Percentiles rank a stretch among this genome's conserved stretches.
Conservation (phyloP, 35 echinoderm and acorn worm species). For the Chiridota heheva region DNA sequence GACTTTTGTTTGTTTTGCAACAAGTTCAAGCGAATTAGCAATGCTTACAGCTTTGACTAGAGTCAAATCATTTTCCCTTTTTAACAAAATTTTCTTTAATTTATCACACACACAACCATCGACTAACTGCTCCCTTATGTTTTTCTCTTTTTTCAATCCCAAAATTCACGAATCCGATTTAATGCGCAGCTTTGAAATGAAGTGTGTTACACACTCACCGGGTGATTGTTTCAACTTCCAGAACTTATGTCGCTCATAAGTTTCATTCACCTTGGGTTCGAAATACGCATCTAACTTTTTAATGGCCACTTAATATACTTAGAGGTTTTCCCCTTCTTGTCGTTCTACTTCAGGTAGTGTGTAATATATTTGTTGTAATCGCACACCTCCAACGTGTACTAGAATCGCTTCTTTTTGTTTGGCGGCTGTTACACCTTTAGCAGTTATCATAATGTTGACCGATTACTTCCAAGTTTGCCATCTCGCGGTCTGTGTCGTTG, state of each 20-base stretch:
- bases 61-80: not conserved
- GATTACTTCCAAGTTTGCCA: too few species aligned
- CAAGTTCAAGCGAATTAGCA: not conserved
- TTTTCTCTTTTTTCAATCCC: not conserved
- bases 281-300: slow-evolving; percentile 1
- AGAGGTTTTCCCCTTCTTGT: not conserved
- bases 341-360: not conserved
- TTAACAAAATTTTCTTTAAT: not conserved
- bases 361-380: slow-evolving; percentile 4
- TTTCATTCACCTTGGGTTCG: not conserved
- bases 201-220: not conserved
- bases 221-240: not conserved
- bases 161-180: not conserved
- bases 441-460: too few species aligned
- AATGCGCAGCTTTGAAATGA: not conserved
- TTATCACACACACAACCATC: not conserved
- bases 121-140: not conserved
- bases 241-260: not conserved
- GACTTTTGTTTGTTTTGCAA: too few species aligned
- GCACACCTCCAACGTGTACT: not conserved
- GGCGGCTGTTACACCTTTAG: not conserved
- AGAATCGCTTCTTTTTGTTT: slow-evolving; percentile 15
- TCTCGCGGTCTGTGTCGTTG: too few species aligned
- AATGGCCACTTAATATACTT: not conserved
- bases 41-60: not conserved